Percentiles rank a stretch among this genome's conserved stretches.
Evolutionary conservation across 2,113 vertebrate genomes (phyloP).

Genomic region (Platysternon megacephalum): DNA sequence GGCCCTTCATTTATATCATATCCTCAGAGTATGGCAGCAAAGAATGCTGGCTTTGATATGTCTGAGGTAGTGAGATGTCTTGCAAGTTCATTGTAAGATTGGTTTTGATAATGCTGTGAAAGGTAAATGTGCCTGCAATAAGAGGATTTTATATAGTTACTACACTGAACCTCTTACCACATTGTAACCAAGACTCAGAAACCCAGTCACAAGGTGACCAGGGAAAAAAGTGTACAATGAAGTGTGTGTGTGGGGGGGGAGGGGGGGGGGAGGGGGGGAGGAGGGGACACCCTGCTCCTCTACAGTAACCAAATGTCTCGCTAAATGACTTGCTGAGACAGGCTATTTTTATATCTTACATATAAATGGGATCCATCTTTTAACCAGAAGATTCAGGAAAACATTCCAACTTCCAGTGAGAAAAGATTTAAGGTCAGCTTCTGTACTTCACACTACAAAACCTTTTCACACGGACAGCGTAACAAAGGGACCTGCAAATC

Average conservation of each 20-base stretch:
- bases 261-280: neutral
- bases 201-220: conserved; percentile 65
- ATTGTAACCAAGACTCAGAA: conserved; percentile 52
- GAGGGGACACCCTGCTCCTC: conserved; percentile 52
- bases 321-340: conserved; percentile 73
- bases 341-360: conserved; percentile 67
- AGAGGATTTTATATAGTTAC: conserved; percentile 56
- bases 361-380: conserved; percentile 68
- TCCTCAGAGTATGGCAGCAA: conserved; percentile 3
- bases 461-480: conserved; percentile 52
- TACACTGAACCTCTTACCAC: conserved; percentile 52
- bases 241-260: neutral
- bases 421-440: conserved; percentile 66
- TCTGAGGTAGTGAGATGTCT: neutral
- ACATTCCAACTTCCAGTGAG: conserved; percentile 47
- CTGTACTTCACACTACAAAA: conserved; percentile 56
- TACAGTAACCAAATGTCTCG: conserved; percentile 72
- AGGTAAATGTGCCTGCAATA: conserved; percentile 56
- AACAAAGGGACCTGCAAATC: conserved; percentile 34
- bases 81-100: conserved; percentile 19
- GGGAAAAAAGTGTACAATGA: conserved; percentile 59
- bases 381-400: conserved; percentile 52
- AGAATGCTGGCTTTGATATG: conserved; percentile 35
- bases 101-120: conserved; percentile 36
- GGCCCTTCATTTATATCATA: conserved; percentile 4